Evolutionary conservation across 92 coral and sea anemone species (phyloP), one percentile per base, ranked within the genome.

Genomic region (Pocillopora grandis): DNA sequence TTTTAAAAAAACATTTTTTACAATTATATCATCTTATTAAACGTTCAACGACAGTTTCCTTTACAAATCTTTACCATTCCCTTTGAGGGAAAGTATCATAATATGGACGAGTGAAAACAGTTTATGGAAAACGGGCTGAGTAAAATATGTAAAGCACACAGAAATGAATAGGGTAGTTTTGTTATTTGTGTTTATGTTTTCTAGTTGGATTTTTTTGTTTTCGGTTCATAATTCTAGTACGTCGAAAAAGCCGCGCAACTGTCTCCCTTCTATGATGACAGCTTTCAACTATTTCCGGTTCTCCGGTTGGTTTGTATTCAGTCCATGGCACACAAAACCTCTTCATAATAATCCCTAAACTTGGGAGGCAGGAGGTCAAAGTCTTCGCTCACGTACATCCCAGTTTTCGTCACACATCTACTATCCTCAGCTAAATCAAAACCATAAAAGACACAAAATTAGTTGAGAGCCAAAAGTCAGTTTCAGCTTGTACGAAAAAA

Each of bases 311-410:
- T 71, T 18, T n/a, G 18, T 20, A 12, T 5, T 81, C 68, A 81
- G 78, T 91, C 94, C 3, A 85, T 81, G 17, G 84, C 72, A 72
- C 87, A 85, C 72, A 91, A 59, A 12, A 91, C 80, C 58, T 88
- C 84, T 61, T 91, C 92, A 31, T 88, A 91, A 42, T 81, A 91
- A 20, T 89, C 90, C n/a, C 37, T 65, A 74, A 91, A 91, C 35
- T 84, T 90, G 69, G 68, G 75, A 10, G 94, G 94, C 66, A 84
- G 62, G 31, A 91, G 79, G 13, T 88, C 94, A 85, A 91, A 91
- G 62, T 85, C 90, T 36, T 62, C 69, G 27, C 42, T 48, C 61
- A 59, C 23, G 19, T 23, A 31, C 56, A 16, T 74, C 20, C 72
- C 63, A 5, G 58, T 20, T 62, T 80, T 74, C 72, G 86, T 12